Conservation (phyloP, 2,113 vertebrate genomes). For the Romanogobio albipinnatus region DNA sequence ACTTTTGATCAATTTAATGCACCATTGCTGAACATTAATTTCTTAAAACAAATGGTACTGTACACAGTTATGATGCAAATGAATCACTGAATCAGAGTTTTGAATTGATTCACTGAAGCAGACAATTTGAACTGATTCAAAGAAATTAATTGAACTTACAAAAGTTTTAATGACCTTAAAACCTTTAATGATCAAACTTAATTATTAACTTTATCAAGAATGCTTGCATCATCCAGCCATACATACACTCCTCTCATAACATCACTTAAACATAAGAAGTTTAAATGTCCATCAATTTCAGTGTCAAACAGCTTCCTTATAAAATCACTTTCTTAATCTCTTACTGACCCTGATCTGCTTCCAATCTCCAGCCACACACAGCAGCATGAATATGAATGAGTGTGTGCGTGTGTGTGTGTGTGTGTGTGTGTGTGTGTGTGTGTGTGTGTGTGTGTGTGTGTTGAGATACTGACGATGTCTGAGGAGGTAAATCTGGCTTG, state of each 20-base stretch:
- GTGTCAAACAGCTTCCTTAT: background rate
- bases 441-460: background rate
- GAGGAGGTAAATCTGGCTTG: slow-evolving; percentile 65
- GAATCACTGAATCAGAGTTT: background rate
- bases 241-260: background rate
- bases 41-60: background rate
- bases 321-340: slow-evolving; percentile 10
- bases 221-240: background rate
- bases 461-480: slow-evolving; percentile 47
- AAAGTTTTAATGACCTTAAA: no score
- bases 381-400: background rate
- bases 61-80: background rate
- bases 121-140: background rate
- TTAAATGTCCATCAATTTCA: background rate
- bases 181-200: no score
- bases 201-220: no score
- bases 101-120: background rate
- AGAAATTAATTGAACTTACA: background rate
- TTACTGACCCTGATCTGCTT: slow-evolving; percentile 16
- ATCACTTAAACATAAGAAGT: background rate
- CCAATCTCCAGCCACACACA: background rate
- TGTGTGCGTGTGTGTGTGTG: background rate
- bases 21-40: background rate
- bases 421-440: background rate
- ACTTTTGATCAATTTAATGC: background rate